Evolutionary conservation across 2,888 invertebrate species (phyloP).

Genomic region (Epirrhoe alternata): DNA sequence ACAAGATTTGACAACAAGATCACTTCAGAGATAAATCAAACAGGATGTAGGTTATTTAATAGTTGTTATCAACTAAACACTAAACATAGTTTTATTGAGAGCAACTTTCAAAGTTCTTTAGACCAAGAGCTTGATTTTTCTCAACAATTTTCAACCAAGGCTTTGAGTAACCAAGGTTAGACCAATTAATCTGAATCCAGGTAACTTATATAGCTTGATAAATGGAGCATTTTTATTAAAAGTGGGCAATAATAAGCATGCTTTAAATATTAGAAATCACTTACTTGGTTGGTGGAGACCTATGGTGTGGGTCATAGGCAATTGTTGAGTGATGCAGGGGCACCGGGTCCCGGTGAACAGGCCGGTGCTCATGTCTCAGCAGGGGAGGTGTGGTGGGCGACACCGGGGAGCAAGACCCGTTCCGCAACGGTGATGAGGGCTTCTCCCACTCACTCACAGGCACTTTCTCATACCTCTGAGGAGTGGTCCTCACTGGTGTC

Average conservation of each 20-base stretch:
- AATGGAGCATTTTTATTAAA: neutral
- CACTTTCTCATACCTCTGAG: constrained; percentile 75
- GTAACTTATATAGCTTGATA: constrained; percentile 22
- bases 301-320: constrained; percentile 77
- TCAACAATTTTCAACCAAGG: neutral
- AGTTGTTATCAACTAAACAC: neutral
- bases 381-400: constrained; percentile 86
- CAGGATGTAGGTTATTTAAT: constrained; percentile 6
- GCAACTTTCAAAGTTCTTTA: constrained; percentile 3
- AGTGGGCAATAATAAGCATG: neutral
- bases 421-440: constrained; percentile 82
- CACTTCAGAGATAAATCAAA: neutral
- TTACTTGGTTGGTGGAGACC: constrained; percentile 67
- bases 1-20: too few relatives aligned
- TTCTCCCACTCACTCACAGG: constrained; percentile 82
- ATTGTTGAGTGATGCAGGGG: constrained; percentile 60
- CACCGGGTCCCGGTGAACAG: constrained; percentile 47
- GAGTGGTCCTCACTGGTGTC: constrained; percentile 60
- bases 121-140: neutral
- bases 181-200: constrained; percentile 19
- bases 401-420: constrained; percentile 85
- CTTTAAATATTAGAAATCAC: constrained; percentile 22
- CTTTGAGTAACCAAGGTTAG: neutral
- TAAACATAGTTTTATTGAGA: constrained; percentile 3
- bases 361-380: constrained; percentile 55